phyloP scores from a whole-genome alignment of 64 coral and sea anemone species.

The Trachythela sp. region DNA sequence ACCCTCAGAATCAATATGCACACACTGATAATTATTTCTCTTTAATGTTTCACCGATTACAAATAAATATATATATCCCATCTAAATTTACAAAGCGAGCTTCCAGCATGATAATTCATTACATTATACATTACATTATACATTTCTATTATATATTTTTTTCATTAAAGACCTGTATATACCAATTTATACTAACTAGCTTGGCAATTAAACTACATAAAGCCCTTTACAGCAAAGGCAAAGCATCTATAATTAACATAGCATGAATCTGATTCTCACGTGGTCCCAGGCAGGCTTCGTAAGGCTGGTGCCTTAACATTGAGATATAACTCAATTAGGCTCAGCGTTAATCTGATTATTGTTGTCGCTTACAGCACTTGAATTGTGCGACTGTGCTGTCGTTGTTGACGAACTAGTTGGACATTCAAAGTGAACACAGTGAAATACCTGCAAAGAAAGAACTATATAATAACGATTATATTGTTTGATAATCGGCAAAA shows the following conservation, averaged over 20 bases:
- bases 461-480: background rate
- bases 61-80: no score
- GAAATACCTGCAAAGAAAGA: constrained; percentile 61
- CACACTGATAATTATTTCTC: no score
- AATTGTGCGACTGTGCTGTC: background rate
- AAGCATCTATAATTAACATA: background rate
- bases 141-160: background rate
- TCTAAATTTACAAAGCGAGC: no score
- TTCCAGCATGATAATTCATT: no score
- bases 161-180: background rate
- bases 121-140: no score
- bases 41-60: no score
- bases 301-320: no score
- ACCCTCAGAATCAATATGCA: no score
- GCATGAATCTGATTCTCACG: no score
- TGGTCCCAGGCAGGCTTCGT: no score
- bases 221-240: background rate
- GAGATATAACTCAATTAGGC: background rate
- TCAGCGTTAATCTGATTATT: background rate
- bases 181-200: no score
- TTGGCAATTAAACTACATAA: no score
- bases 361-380: background rate
- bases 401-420: constrained; percentile 30
- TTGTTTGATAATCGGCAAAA: background rate
- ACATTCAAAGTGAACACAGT: constrained; percentile 98